These are phyloP conservation scores for Hemicordylus capensis DNA, from an alignment of 2,113 vertebrate species.

Conservation along the genomic window DNA sequence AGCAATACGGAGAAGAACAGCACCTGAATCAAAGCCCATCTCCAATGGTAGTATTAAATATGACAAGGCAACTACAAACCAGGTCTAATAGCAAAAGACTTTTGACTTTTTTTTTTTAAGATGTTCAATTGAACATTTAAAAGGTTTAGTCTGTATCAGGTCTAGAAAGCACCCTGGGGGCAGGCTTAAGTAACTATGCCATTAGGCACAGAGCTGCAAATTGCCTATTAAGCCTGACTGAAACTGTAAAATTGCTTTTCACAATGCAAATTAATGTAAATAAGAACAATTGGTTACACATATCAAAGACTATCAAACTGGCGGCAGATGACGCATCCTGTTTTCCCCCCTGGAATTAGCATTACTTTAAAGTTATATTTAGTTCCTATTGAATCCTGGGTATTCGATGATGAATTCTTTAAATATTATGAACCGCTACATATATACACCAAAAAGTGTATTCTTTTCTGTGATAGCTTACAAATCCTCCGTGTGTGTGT, in stretches of 20 bases:
- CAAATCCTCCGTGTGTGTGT: conserved; percentile 47
- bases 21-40: conserved; percentile 37
- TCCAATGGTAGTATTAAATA: conserved; percentile 19
- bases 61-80: conserved; percentile 63
- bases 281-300: conserved; percentile 86
- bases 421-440: conserved; percentile 31
- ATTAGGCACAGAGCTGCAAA: conserved; percentile 82
- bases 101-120: conserved; percentile 73
- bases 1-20: conserved; percentile 21
- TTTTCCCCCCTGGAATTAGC: conserved; percentile 62
- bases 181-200: conserved; percentile 78
- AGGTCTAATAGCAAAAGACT: conserved; percentile 66
- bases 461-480: conserved; percentile 57
- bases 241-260: conserved; percentile 86
- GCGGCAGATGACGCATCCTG: conserved; percentile 72
- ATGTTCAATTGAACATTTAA: conserved; percentile 79
- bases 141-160: conserved; percentile 78
- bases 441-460: conserved; percentile 29
- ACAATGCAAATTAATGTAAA: conserved; percentile 89
- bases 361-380: conserved; percentile 76
- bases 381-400: conserved; percentile 58
- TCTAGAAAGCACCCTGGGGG: conserved; percentile 75
- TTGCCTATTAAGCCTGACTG: conserved; percentile 84
- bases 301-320: conserved; percentile 81
- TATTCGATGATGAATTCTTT: conserved; percentile 51